phyloP scores from a whole-genome alignment of 2,797 vertebrate species.

The Phoebastria nigripes region DNA sequence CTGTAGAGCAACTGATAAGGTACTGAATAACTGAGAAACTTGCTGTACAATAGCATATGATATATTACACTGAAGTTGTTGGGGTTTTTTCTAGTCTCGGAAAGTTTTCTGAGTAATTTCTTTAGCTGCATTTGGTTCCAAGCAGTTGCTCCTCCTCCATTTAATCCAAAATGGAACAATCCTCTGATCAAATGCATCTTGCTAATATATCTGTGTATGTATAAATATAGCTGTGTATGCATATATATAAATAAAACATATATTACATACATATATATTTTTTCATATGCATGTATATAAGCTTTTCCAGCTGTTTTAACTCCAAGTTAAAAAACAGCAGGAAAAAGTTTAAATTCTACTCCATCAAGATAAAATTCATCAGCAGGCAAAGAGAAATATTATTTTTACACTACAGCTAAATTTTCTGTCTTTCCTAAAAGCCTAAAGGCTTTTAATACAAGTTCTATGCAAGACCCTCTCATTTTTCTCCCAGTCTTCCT shows the following conservation, averaged over 20 bases:
- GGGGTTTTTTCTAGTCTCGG: not conserved
- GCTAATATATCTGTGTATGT: not conserved
- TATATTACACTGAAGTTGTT: not conserved
- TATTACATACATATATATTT: not conserved
- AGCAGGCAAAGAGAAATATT: not conserved
- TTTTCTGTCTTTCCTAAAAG: not conserved
- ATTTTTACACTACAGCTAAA: not conserved
- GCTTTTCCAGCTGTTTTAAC: not conserved
- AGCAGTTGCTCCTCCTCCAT: not conserved
- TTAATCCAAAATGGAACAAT: not conserved
- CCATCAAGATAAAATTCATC: not conserved
- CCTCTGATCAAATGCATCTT: not conserved
- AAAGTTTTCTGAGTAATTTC: not conserved
- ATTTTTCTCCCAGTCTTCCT: not conserved
- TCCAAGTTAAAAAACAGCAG: not conserved
- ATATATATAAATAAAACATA: not conserved
- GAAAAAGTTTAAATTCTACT: not conserved
- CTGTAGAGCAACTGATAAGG: not conserved
- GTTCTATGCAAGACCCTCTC: not conserved
- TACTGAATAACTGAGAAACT: not conserved
- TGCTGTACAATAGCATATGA: not conserved
- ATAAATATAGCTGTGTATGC: not conserved
- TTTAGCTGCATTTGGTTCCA: not conserved
- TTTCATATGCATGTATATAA: not conserved
- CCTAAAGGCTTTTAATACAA: not conserved